These are phyloP conservation scores for Phasia obesa DNA, from an alignment of 2,888 invertebrate genomes.

Conservation along the genomic window DNA sequence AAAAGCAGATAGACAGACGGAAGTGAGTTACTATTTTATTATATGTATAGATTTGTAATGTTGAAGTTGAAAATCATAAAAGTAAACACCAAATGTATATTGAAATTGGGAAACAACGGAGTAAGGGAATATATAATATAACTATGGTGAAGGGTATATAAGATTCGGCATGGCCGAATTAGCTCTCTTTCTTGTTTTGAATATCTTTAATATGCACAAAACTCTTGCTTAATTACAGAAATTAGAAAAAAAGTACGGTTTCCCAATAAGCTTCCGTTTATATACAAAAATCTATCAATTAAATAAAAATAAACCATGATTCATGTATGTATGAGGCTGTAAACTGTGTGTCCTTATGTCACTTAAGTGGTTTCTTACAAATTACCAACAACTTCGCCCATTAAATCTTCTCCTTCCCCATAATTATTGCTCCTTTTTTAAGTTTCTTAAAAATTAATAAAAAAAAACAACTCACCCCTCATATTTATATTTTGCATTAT, in stretches of 20 bases:
- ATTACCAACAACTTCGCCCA: constrained; percentile 13
- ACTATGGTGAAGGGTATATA: too few species aligned
- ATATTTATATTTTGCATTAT: constrained; percentile 33
- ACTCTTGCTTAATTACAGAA: constrained; percentile 39
- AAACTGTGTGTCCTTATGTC: constrained; percentile 43
- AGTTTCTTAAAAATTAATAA: constrained; percentile 3
- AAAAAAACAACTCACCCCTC: not conserved
- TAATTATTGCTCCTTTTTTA: constrained; percentile 32
- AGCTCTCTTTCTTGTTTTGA: too few species aligned
- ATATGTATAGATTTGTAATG: too few species aligned
- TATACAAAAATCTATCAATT: constrained; percentile 14
- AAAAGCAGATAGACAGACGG: too few species aligned
- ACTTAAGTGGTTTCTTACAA: constrained; percentile 55
- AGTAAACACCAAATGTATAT: too few species aligned
- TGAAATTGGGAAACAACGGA: too few species aligned
- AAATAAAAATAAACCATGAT: constrained; percentile 11
- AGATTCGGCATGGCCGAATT: too few species aligned
- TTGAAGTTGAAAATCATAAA: too few species aligned
- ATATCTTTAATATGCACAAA: not conserved
- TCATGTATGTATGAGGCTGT: not conserved
- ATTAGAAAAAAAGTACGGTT: not conserved
- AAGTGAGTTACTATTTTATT: too few species aligned
- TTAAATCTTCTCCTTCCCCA: too few species aligned
- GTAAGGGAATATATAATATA: too few species aligned
- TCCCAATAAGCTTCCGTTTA: constrained; percentile 2